phyloP scores from a whole-genome alignment of 1,140 invertebrate species.

The Agrypnia vestita region DNA sequence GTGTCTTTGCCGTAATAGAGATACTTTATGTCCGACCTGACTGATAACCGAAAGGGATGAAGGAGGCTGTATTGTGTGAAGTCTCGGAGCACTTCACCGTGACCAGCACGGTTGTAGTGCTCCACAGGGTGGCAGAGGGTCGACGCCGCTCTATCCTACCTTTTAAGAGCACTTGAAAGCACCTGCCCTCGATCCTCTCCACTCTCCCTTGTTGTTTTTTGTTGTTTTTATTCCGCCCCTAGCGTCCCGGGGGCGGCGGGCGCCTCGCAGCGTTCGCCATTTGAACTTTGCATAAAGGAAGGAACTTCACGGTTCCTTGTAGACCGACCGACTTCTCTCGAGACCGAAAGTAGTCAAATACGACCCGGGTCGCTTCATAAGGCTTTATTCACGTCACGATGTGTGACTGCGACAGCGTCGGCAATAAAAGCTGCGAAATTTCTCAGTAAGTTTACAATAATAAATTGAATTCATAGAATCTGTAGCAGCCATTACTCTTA shows the following conservation, averaged over 20 bases:
- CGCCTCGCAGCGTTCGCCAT: neutral
- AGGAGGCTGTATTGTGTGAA: neutral
- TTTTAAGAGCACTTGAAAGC: constrained; percentile 24
- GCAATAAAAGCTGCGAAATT: too few species aligned
- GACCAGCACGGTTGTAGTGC: neutral
- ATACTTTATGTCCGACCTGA: neutral
- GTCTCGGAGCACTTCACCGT: neutral
- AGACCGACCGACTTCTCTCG: too few species aligned
- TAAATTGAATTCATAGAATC: too few species aligned
- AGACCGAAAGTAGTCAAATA: too few species aligned
- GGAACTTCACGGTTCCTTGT: constrained; percentile 24
- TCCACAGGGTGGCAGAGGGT: neutral
- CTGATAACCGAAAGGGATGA: neutral
- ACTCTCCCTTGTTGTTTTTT: neutral
- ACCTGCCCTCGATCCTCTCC: constrained; percentile 16
- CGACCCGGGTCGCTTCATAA: too few species aligned
- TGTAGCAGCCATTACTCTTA: too few species aligned
- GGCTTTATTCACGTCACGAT: too few species aligned
- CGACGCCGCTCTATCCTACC: constrained; percentile 9
- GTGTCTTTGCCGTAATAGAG: neutral
- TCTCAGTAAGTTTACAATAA: too few species aligned
- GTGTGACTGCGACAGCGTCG: too few species aligned
- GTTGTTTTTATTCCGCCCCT: neutral
- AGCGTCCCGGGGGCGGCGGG: constrained; percentile 7
- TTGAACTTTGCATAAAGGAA: constrained; percentile 39